Evolutionary conservation across 2,888 invertebrate species (phyloP), one percentile per base, ranked within the genome.

Genomic region (Lithophane ornitopus): DNA sequence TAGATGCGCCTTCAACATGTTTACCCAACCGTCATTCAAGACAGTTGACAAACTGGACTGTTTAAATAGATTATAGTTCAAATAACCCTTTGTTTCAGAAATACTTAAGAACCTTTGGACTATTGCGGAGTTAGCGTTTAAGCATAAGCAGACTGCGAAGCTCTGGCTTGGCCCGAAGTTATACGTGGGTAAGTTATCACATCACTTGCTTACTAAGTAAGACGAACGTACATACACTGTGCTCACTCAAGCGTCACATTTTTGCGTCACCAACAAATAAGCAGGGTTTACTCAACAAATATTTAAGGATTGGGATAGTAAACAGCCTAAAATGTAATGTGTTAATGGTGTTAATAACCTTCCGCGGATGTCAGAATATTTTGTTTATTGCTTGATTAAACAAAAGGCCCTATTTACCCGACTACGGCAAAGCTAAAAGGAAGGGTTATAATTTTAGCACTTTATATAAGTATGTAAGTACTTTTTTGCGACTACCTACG

Each of bases 91-190:
- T 89, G 86, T 85, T 91, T 71, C 92, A 95, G 95, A 94, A 89
- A 94, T 95, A 62, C 88, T 94, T 14, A 89, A 91, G 69, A 95
- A 94, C 70, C 67, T 95, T n/a, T 88, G 93, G 84, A 82, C 89
- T 39, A 77, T 95, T 28, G 94, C 93, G 39, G 56, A 89, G 3
- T 62, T 94, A 56, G 92, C 94, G 2, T 71, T 88, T 6, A 85
- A 89, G 80, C 88, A 93, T 72, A 93, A 92, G 71, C 93, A 93
- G 4, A 88, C 89, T n/a, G 91, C 91, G 1, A 95, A 95, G 81
- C 34, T 95, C 66, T 95, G 95, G 95, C 91, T 95, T 3, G 95
- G 95, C 0, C 94, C 94, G 3, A 95, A 95, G 84, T 81, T 95
- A 54, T 95, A 95, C 75, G 88, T 95, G 9, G 95, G 95, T 95